Conservation (phyloP, 1,140 invertebrate genomes). For the Thaumetopoea pityocampa region DNA sequence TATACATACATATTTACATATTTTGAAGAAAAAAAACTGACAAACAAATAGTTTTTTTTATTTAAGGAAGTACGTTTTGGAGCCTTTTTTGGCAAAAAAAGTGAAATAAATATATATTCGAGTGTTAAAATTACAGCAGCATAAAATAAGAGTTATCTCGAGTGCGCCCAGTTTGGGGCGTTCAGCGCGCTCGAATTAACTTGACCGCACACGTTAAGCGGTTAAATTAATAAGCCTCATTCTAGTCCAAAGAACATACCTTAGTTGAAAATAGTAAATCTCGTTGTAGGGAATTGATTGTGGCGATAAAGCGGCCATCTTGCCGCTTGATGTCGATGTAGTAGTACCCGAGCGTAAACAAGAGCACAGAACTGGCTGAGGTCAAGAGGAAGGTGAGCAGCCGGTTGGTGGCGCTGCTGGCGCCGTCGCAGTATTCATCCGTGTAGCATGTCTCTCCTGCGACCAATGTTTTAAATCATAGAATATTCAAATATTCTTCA, state of each 20-base stretch:
- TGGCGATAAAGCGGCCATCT: conserved; percentile 71
- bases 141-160: too few relatives aligned
- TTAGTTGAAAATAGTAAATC: conserved; percentile 70
- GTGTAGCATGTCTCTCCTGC: conserved; percentile 54
- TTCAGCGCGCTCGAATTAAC: too few relatives aligned
- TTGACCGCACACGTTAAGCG: too few relatives aligned
- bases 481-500: too few relatives aligned
- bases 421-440: conserved; percentile 60
- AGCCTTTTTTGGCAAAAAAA: too few relatives aligned
- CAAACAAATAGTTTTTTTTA: too few relatives aligned
- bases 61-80: too few relatives aligned
- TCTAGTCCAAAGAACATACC: conserved; percentile 34
- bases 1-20: too few relatives aligned
- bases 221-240: background rate
- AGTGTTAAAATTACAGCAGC: too few relatives aligned
- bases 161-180: too few relatives aligned
- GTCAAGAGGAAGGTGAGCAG: conserved; percentile 76
- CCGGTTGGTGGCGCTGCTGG: conserved; percentile 42
- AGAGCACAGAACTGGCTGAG: conserved; percentile 81
- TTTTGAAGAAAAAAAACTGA: too few relatives aligned
- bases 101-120: too few relatives aligned
- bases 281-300: conserved; percentile 68
- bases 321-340: conserved; percentile 84
- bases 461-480: conserved; percentile 11
- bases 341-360: conserved; percentile 87